phyloP scores from a whole-genome alignment of 2,888 invertebrate genomes.

The Sarcophaga carnaria region DNA sequence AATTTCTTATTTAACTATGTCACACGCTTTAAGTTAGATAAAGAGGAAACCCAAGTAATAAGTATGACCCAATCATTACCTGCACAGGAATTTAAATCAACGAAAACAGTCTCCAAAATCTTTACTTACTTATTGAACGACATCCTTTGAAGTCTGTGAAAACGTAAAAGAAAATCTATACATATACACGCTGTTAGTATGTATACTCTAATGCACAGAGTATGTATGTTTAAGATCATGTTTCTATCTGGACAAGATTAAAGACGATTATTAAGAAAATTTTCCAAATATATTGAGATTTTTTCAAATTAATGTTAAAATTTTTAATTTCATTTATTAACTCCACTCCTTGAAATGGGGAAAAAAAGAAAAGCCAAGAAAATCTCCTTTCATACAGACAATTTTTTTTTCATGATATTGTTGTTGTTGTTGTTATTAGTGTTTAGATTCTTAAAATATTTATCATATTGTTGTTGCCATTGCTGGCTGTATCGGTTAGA shows the following conservation, averaged over 20 bases:
- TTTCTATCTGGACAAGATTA: slow-evolving; percentile 51
- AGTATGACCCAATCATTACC: slow-evolving; percentile 28
- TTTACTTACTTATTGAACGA: background rate
- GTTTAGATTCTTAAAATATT: slow-evolving; percentile 66
- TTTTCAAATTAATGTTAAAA: slow-evolving; percentile 65
- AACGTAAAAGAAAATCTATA: slow-evolving; percentile 12
- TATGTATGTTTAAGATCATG: slow-evolving; percentile 45
- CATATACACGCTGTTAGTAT: background rate
- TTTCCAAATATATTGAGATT: slow-evolving; percentile 58
- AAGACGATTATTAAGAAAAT: slow-evolving; percentile 62
- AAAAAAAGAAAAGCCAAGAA: background rate
- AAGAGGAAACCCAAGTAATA: too few relatives aligned
- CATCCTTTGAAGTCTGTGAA: background rate
- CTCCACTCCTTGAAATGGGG: slow-evolving; percentile 65
- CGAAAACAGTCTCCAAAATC: slow-evolving; percentile 24
- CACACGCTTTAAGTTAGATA: slow-evolving; percentile 19
- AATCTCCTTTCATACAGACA: slow-evolving; percentile 42
- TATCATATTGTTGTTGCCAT: slow-evolving; percentile 58
- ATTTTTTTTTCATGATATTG: background rate
- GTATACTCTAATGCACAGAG: too few relatives aligned
- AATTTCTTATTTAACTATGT: slow-evolving; percentile 36
- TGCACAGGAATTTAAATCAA: slow-evolving; percentile 45
- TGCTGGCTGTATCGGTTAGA: slow-evolving; percentile 58
- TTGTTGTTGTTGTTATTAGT: slow-evolving; percentile 45
- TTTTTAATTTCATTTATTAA: slow-evolving; percentile 70